These are phyloP conservation scores for Parapsyche elsis DNA, from an alignment of 1,140 invertebrate species.

Conservation along the genomic window DNA sequence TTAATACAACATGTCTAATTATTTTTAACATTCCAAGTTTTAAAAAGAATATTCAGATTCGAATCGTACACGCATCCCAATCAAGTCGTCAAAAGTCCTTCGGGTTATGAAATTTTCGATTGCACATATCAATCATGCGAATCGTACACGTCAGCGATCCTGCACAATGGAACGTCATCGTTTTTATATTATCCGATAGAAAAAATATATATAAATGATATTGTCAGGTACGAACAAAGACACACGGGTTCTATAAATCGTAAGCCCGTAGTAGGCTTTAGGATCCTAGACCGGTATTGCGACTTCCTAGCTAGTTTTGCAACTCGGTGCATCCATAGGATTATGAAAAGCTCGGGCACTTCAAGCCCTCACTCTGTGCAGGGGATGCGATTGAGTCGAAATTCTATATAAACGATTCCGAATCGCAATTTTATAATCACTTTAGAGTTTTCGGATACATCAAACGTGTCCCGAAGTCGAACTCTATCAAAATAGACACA, in stretches of 20 bases:
- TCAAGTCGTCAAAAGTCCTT: not conserved
- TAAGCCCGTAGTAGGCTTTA: too few species aligned
- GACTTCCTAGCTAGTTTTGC: conserved; percentile 23
- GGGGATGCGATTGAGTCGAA: not conserved
- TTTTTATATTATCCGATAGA: not conserved
- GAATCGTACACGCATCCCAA: too few species aligned
- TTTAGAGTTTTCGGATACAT: not conserved
- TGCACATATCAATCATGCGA: not conserved
- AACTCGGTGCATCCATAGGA: conserved; percentile 25
- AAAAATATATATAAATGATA: too few species aligned
- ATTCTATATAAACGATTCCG: not conserved
- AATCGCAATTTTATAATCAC: not conserved
- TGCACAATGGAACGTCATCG: too few species aligned
- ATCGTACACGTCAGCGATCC: not conserved
- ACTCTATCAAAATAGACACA: too few species aligned
- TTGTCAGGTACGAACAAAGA: too few species aligned
- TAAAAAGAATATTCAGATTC: too few species aligned
- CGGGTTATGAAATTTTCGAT: conserved; percentile 1
- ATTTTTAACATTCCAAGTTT: too few species aligned
- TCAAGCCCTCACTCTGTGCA: not conserved
- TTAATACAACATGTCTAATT: too few species aligned
- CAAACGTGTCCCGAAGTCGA: too few species aligned
- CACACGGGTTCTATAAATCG: too few species aligned
- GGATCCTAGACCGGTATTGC: not conserved
- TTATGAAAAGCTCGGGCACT: conserved; percentile 32